A percentile compares a stretch with the other conserved stretches of the same genome.
Conservation (phyloP, 1,140 invertebrate species). For the Cydia splendana region DNA sequence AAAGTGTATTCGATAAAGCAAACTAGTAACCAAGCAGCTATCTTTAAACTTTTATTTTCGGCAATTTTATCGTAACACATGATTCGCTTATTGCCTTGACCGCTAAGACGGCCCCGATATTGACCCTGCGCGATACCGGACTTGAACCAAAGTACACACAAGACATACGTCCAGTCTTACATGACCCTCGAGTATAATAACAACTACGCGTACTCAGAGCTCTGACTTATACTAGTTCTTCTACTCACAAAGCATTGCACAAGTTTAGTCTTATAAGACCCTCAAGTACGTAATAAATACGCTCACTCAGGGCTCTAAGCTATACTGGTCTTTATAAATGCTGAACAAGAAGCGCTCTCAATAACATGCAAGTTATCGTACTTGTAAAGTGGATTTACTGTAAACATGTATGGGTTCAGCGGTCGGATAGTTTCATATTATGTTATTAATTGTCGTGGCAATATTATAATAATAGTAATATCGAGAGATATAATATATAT, state of each 20-base stretch:
- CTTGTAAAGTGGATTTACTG: background rate
- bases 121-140: slow-evolving; percentile 3
- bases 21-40: background rate
- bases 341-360: background rate
- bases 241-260: no score
- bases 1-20: background rate
- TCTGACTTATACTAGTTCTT: background rate
- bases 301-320: background rate
- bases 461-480: background rate
- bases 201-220: background rate
- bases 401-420: slow-evolving; percentile 10
- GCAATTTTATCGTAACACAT: background rate
- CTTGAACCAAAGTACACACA: background rate
- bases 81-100: background rate
- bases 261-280: background rate
- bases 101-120: slow-evolving; percentile 12
- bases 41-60: background rate
- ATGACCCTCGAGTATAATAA: background rate
- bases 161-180: background rate
- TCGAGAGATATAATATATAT: background rate
- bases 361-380: background rate
- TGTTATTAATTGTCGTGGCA: background rate
- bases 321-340: background rate
- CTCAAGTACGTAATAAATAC: background rate
- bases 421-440: slow-evolving; percentile 1